Conservation (phyloP, 1,140 invertebrate genomes). For the Acromyrmex echinatior region DNA sequence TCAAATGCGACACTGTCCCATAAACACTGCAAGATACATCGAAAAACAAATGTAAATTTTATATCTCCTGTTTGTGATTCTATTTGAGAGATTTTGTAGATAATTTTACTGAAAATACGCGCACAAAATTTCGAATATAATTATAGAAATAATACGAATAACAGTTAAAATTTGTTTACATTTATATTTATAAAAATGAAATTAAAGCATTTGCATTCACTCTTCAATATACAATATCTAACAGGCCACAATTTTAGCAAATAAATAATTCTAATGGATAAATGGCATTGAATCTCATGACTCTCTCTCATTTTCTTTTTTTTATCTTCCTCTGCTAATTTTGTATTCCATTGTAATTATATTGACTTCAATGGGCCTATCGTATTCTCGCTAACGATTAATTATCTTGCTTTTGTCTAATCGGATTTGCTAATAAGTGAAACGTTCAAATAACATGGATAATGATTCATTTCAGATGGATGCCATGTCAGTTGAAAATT, state of each 20-base stretch:
- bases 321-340: background rate
- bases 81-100: background rate
- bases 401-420: conserved; percentile 34
- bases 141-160: background rate
- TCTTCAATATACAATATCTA: background rate
- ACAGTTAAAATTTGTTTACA: background rate
- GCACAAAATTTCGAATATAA: background rate
- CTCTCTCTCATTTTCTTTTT: background rate
- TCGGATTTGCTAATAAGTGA: conserved; percentile 8
- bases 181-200: background rate
- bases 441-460: conserved; percentile 10
- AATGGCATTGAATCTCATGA: background rate
- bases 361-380: background rate
- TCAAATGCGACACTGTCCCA: background rate
- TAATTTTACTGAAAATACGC: background rate
- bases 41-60: conserved; percentile 22
- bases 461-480: conserved; percentile 80
- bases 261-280: conserved; percentile 19
- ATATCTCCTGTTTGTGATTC: background rate
- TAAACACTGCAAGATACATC: background rate
- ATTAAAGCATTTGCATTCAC: background rate
- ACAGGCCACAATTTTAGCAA: background rate
- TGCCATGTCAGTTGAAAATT: conserved; percentile 82
- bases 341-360: conserved; percentile 26
- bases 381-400: conserved; percentile 6